Conservation (phyloP, 2,797 vertebrate genomes). For the Cuniculus paca region DNA sequence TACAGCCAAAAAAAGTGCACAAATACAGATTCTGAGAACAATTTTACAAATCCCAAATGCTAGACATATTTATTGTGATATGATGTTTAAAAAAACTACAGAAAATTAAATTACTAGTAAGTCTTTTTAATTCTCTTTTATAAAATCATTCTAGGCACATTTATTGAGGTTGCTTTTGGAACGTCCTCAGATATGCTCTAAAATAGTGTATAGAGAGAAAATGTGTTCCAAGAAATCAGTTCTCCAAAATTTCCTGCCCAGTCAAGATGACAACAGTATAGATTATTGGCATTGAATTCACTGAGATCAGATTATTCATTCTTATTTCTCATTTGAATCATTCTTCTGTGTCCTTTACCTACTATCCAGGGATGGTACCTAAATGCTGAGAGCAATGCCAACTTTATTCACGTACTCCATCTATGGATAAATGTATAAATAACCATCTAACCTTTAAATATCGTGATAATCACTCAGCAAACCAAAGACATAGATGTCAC, state of each 20-base stretch:
- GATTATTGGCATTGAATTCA: neutral
- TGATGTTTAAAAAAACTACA: neutral
- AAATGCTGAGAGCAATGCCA: conserved; percentile 16
- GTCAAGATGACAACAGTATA: neutral
- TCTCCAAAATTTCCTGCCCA: neutral
- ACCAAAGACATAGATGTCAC: conserved; percentile 51
- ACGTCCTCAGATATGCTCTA: neutral
- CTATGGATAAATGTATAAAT: conserved; percentile 69
- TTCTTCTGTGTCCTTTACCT: neutral
- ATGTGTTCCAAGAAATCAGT: neutral
- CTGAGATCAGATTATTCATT: neutral
- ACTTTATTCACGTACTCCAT: conserved; percentile 51
- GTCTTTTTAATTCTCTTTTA: neutral
- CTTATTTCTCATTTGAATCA: conserved; percentile 22
- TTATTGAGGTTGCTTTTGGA: neutral
- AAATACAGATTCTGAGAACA: conserved; percentile 8
- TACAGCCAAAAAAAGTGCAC: neutral
- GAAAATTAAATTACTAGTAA: conserved; percentile 12
- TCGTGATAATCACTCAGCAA: conserved; percentile 68
- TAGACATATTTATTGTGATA: neutral
- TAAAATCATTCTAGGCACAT: neutral
- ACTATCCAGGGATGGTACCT: neutral
- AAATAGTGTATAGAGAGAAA: neutral
- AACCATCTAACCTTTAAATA: conserved; percentile 73
- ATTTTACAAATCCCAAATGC: neutral